phyloP scores from a whole-genome alignment of 2,888 invertebrate species.

The Seira musarum region DNA sequence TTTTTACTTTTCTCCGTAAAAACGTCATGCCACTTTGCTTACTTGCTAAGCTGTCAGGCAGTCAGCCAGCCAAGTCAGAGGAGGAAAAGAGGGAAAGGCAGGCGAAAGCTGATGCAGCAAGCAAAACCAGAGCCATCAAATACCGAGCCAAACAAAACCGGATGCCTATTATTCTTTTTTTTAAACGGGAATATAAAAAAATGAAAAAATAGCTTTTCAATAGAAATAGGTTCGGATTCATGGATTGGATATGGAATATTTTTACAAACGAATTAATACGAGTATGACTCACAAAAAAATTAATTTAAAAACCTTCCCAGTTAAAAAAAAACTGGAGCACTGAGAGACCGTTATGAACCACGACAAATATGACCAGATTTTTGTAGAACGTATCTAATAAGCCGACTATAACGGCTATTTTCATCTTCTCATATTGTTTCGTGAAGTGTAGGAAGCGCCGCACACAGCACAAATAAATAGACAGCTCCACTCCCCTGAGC shows the following conservation, averaged over 20 bases:
- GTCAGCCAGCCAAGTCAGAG: slow-evolving; percentile 44
- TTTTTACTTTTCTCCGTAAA: slow-evolving; percentile 36
- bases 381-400: no score
- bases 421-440: no score
- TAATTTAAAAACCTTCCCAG: no score
- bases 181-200: background rate
- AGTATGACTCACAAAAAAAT: background rate
- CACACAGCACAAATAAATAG: slow-evolving; percentile 44
- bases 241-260: no score
- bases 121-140: no score
- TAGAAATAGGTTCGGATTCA: no score
- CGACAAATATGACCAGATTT: no score
- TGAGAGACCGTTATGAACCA: no score
- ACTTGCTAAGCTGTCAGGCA: slow-evolving; percentile 54
- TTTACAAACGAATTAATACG: background rate
- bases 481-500: slow-evolving; percentile 57
- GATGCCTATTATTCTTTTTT: slow-evolving; percentile 41
- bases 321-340: no score
- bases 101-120: slow-evolving; percentile 48
- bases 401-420: no score
- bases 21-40: slow-evolving; percentile 57
- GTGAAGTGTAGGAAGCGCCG: background rate
- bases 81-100: slow-evolving; percentile 18
- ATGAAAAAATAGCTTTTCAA: background rate
- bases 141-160: slow-evolving; percentile 46